Conservation (phyloP, 2,888 invertebrate genomes). For the Zelleria hepariella region DNA sequence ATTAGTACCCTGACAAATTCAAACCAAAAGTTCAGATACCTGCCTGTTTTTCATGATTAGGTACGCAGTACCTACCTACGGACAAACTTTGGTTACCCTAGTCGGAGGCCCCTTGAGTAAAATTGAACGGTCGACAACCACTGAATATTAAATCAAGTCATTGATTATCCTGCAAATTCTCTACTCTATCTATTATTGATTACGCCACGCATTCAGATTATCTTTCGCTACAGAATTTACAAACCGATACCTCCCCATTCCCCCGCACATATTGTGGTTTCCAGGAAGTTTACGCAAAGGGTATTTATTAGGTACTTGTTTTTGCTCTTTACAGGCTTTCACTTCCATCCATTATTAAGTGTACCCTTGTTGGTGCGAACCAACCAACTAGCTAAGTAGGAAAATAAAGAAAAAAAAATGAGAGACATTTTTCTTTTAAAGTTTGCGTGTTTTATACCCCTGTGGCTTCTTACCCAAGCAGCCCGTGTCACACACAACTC, state of each 20-base stretch:
- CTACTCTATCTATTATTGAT: slow-evolving; percentile 1
- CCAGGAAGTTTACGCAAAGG: neutral
- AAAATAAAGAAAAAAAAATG: too few relatives aligned
- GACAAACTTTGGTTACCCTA: slow-evolving; percentile 3
- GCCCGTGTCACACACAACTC: neutral
- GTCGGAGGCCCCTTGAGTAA: slow-evolving; percentile 18
- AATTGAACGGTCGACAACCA: slow-evolving; percentile 25
- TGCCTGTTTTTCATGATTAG: neutral
- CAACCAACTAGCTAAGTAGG: too few relatives aligned
- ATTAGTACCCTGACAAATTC: neutral
- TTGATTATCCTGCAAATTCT: neutral
- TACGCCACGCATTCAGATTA: neutral
- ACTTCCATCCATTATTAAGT: too few relatives aligned
- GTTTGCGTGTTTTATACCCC: too few relatives aligned
- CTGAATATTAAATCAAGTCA: slow-evolving; percentile 5
- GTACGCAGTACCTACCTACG: neutral
- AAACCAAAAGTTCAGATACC: neutral
- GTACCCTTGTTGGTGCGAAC: too few relatives aligned
- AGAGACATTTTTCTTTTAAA: too few relatives aligned
- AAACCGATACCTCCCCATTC: neutral
- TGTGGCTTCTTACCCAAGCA: too few relatives aligned
- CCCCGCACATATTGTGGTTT: neutral
- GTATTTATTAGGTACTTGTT: too few relatives aligned
- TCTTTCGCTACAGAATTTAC: neutral
- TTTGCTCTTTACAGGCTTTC: too few relatives aligned